Base-by-base conservation (phyloP, 2,113 vertebrate genomes). In the Tupaia tana region DNA sequence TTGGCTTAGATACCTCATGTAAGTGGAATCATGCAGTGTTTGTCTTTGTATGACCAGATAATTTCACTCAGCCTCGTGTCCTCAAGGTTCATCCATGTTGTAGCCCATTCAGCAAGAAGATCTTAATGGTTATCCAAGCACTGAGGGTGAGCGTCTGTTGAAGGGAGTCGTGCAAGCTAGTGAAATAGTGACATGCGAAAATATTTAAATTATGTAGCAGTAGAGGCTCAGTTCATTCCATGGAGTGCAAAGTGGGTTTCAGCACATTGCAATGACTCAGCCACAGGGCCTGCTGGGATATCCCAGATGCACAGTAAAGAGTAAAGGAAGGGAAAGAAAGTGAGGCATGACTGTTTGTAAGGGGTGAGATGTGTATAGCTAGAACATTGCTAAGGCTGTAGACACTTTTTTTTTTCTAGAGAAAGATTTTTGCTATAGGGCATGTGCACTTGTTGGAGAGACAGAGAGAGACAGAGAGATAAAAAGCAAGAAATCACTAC, bases 291-390 rank as follows among this genome's bases (percentile, higher is more conserved):
- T 43, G 9, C 25, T 19, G 54, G 61, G 56, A 10, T 25, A 54
- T 43, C 71, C 77, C 25, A 31, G 18, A 29, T 58, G 18, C 25
- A 25, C 43, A 43, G 43, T 43, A 43, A 43, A 75, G 56, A 69
- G 25, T 16, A 4, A 29, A 52, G 7, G 11, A 87, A 64, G 24
- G 29, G 8, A 54, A 82, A 10, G 31, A 31, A 54, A 1, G 61
- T 9, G 31, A 25, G 15, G 1, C 56, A 9, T 31, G 4, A 54
- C 14, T 7, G 1, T 81, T 15, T 79, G 43, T 81, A 6, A 5
- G 15, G 34, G 70, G 29, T 14, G 0, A 2, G 3, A 0, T 1
- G 2, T 6, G 10, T 20, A 24, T 25, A 56, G 9, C 3, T 64
- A 4, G 10, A 83, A 61, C 16, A 91, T 64, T 34, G 79, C 20